Base-by-base conservation (phyloP, 1,140 invertebrate genomes). In the Caenorhabditis remanei region DNA sequence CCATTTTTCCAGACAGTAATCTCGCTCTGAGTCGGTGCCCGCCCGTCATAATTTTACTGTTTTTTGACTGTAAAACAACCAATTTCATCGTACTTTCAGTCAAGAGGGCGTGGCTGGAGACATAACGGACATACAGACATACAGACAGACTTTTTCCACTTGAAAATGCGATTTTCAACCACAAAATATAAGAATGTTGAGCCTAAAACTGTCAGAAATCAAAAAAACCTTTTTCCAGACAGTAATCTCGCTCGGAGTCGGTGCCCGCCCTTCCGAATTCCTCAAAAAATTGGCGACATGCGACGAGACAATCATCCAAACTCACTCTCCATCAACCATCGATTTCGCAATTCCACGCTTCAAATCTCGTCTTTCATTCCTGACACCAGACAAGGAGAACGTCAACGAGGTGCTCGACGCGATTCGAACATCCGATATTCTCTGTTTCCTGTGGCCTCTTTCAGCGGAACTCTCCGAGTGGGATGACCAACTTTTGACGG, bases 321-420 rank as follows among this genome's bases (percentile, higher is more conserved):
- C 83, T 6, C 11, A n/a, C 32, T 71, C 63, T 14, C 84, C 50
- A 53, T 53, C 61, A 13, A 63, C 86, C 50, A 85, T 48, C 11
- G 87, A 88, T 67, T 85, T 88, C 24, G 71, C 83, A 0, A 53
- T 88, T 21, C 67, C 87, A 46, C 87, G 87, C 4, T 88, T 88
- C 71, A 88, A 88, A 63, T 55, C 50, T 9, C 87, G 87, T 3
- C 14, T 88, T 3, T 65, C 63, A 14, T 88, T 88, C 61, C 40
- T 85, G 16, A 79, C 83, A 56, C 87, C 87, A 40, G 50, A 79
- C 19, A 63, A 58, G n/a, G 50, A 48, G 9, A 55, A 56, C 6
- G 32, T 85, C 5, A 84, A 88, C 48, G 48, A 46, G 13, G 87
- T 85, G 40, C 71, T 88, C 9, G 87, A 85, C 41, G 87, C 48